Evolutionary conservation across 1,140 invertebrate species (phyloP), one percentile per base, ranked within the genome.

Genomic region (Philotrypesis tridentata): DNA sequence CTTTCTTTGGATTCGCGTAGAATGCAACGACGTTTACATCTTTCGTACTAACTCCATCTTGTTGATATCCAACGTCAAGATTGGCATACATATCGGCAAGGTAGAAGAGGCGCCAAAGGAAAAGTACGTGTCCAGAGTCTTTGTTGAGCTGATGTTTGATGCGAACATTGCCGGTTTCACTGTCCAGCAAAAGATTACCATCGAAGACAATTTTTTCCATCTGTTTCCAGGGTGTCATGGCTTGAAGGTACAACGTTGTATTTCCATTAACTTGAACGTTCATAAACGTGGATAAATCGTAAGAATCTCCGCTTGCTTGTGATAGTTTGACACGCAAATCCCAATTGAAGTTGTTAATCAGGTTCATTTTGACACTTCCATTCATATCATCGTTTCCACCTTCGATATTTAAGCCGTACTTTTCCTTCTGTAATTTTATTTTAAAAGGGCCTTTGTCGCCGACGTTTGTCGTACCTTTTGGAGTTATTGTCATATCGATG

Each of bases 1-100:
- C 87, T 75, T 89, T 88, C 21, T 90, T 88, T 0, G 93, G 93
- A 87, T 94, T 94, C 31, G 91, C 79, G 55, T 93, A 93, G 81
- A 92, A 94, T 1, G 91, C 78, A 9, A 90, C 84, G 8, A 87
- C 83, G 63, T 89, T 93, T 60, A 93, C 90, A 29, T 93, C 92
- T 77, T 92, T 90, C 8, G 91, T 87, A 63, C 90, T 89, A 1
- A 91, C 87, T 11, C 77, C 68, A 43, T 90, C 86, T 0, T 89
- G 90, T n/a, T 84, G 27, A 23, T 83, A 83, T 4, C 81, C 83
- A 0, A 84, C 78, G 0, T 84, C 8, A 3, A 90, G 29, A 73
- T 86, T 87, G 4, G 85, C 84, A 60, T 85, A 87, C 88, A 92
- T 89, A 37, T 92, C 86, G 1, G 55, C 78, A 61, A 90, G 79